A percentile compares a stretch with the other conserved stretches of the same genome.
Evolutionary conservation across 2,113 vertebrate genomes (phyloP).

Genomic region (Zootoca vivipara): DNA sequence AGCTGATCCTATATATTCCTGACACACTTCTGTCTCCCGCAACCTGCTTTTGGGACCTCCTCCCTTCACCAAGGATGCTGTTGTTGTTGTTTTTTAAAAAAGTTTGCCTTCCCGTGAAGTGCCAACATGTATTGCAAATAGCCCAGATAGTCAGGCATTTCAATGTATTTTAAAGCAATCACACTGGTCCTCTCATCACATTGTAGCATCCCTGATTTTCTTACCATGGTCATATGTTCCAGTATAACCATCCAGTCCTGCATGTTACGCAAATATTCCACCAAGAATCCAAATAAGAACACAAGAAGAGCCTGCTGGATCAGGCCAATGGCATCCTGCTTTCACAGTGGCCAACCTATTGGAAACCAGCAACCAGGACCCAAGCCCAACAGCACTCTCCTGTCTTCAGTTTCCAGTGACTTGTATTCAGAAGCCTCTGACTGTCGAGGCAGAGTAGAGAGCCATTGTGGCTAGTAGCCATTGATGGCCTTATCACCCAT

Average conservation of each 20-base stretch:
- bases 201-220: not conserved
- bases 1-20: not conserved
- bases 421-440: no score
- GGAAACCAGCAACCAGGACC: no score
- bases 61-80: not conserved
- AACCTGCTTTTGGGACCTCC: not conserved
- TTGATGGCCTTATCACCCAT: no score
- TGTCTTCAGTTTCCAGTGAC: no score
- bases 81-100: not conserved
- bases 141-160: not conserved
- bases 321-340: not conserved
- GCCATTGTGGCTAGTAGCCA: no score
- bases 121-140: not conserved
- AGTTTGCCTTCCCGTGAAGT: not conserved
- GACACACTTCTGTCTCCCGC: not conserved
- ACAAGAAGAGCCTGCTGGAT: not conserved
- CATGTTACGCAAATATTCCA: not conserved
- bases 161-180: not conserved
- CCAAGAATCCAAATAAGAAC: not conserved
- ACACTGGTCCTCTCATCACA: no score
- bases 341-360: not conserved
- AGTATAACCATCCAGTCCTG: not conserved
- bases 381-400: no score
- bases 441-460: no score
- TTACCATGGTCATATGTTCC: not conserved